Evolutionary conservation across 2,888 invertebrate genomes (phyloP).

Genomic region (Coelinius sp.): DNA sequence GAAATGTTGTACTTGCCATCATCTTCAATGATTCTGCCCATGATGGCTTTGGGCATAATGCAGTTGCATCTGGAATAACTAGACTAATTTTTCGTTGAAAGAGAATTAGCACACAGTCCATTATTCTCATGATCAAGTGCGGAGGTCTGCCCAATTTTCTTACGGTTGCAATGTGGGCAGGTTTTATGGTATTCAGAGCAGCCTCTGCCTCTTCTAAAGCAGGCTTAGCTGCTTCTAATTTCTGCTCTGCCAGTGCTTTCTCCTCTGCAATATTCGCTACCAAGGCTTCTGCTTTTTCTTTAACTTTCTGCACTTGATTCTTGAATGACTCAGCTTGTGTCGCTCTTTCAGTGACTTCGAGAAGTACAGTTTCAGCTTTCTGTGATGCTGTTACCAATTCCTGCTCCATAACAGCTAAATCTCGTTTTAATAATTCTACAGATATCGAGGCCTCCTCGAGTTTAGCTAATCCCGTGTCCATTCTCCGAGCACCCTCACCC

Average conservation of each 20-base stretch:
- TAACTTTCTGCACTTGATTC: conserved; percentile 95
- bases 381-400: conserved; percentile 93
- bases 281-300: conserved; percentile 93
- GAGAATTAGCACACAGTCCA: conserved; percentile 95
- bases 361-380: conserved; percentile 89
- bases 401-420: conserved; percentile 94
- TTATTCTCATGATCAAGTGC: conserved; percentile 97
- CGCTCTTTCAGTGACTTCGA: conserved; percentile 93
- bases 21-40: conserved; percentile 98
- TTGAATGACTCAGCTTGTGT: conserved; percentile 96
- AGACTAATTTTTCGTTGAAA: conserved; percentile 90
- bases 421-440: conserved; percentile 91
- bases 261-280: conserved; percentile 91
- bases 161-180: conserved; percentile 95
- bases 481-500: conserved; percentile 89
- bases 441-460: conserved; percentile 95
- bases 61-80: conserved; percentile 84
- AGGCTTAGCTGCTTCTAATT: conserved; percentile 95
- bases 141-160: conserved; percentile 95
- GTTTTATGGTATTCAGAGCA: conserved; percentile 96
- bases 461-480: conserved; percentile 97
- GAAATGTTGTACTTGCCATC: conserved; percentile 96
- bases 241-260: conserved; percentile 91
- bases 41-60: conserved; percentile 92
- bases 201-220: conserved; percentile 96